Percentiles rank a stretch among this genome's conserved stretches.
Conservation (phyloP, 2,888 invertebrate species). For the Caenorhabditis sp. region DNA sequence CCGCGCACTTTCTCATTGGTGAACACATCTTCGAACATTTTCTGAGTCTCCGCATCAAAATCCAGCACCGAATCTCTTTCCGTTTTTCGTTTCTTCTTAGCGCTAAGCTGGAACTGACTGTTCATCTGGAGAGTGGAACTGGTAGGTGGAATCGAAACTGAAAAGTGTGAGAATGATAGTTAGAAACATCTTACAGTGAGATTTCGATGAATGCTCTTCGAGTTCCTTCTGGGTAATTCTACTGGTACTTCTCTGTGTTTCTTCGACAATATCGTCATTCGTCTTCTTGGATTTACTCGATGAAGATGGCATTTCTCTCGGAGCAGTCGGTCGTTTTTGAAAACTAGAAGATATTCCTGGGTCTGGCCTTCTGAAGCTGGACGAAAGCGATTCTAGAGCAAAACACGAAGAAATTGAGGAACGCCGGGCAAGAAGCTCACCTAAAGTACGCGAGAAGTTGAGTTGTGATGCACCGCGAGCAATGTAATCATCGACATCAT, state of each 20-base stretch:
- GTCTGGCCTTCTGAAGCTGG: background rate
- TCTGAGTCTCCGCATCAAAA: slow-evolving; percentile 26
- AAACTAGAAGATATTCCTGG: background rate
- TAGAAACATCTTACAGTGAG: background rate
- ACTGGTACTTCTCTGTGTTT: background rate
- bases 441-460: background rate
- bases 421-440: background rate
- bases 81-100: background rate
- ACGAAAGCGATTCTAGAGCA: background rate
- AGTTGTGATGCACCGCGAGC: slow-evolving; percentile 49
- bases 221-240: background rate
- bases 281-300: background rate
- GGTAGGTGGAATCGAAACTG: background rate
- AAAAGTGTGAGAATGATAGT: background rate
- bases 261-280: background rate
- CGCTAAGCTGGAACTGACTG: slow-evolving; percentile 26
- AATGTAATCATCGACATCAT: slow-evolving; percentile 41
- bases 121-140: slow-evolving; percentile 14
- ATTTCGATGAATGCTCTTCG: background rate
- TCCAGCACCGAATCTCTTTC: slow-evolving; percentile 15
- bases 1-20: slow-evolving; percentile 5
- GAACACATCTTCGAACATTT: slow-evolving; percentile 25
- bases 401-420: too few relatives aligned
- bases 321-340: background rate
- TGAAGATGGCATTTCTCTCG: background rate